These are phyloP conservation scores for Ceyx margarethae DNA, from an alignment of 2,113 vertebrate genomes.

Conservation along the genomic window DNA sequence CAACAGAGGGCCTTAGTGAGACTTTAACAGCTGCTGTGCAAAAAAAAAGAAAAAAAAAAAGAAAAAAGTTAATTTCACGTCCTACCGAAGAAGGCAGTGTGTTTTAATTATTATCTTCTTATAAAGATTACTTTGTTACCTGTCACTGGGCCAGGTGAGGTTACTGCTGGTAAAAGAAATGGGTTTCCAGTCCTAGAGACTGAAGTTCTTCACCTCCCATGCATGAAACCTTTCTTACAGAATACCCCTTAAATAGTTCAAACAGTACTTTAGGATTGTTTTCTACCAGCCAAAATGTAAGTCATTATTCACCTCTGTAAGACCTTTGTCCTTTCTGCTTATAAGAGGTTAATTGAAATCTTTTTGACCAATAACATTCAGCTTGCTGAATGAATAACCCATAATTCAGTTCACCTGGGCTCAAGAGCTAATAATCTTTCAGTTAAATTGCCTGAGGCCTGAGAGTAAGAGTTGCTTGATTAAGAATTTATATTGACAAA, in stretches of 20 bases:
- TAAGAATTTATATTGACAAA: neutral
- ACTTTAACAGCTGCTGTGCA: neutral
- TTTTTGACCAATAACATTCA: neutral
- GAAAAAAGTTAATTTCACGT: neutral
- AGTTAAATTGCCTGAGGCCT: neutral
- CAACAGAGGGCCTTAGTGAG: slow-evolving; percentile 13
- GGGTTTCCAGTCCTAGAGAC: neutral
- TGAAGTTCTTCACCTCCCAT: neutral
- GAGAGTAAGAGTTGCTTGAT: neutral
- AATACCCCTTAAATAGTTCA: neutral
- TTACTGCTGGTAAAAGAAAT: neutral
- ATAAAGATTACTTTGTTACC: neutral
- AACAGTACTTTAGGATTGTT: neutral
- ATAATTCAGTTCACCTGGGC: neutral
- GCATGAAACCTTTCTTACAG: neutral
- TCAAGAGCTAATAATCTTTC: neutral
- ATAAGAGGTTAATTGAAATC: neutral
- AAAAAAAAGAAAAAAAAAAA: neutral
- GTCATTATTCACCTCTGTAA: neutral
- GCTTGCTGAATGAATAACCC: neutral
- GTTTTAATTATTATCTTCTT: neutral
- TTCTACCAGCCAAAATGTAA: neutral
- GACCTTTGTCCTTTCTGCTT: neutral
- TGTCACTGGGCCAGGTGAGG: neutral
- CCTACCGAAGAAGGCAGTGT: neutral